phyloP scores from a whole-genome alignment of 1,140 invertebrate species.

The Drosophila nannoptera region DNA sequence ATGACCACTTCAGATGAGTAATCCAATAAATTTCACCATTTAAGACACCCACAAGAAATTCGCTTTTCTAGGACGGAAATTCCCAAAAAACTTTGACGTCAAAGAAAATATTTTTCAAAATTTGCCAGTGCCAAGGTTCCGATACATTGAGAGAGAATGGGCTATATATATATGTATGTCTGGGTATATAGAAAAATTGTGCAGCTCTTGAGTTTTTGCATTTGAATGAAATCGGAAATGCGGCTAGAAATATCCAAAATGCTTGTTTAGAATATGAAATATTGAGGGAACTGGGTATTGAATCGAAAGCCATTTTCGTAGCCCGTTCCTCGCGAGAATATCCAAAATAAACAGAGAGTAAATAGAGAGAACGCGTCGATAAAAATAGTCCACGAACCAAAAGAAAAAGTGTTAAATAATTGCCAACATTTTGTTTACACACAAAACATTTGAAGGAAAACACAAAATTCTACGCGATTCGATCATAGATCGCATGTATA shows the following conservation, averaged over 20 bases:
- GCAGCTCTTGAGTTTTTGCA: conserved; percentile 8
- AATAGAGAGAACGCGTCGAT: conserved; percentile 4
- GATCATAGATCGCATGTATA: conserved; percentile 33
- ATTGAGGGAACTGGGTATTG: conserved; percentile 11
- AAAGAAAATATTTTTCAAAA: conserved; percentile 34
- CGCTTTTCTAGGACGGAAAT: conserved; percentile 57
- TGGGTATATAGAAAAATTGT: conserved; percentile 8
- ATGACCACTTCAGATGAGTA: conserved; percentile 36
- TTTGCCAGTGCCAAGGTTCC: conserved; percentile 43
- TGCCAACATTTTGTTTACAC: conserved; percentile 45
- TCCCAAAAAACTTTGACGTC: conserved; percentile 63
- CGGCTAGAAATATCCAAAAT: conserved; percentile 4
- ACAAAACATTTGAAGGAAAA: conserved; percentile 33
- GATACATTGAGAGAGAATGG: neutral
- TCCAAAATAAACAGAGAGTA: conserved; percentile 37
- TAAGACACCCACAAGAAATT: conserved; percentile 18
- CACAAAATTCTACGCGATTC: conserved; percentile 42
- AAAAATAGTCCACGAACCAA: conserved; percentile 39
- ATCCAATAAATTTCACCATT: conserved; percentile 23
- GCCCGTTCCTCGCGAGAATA: conserved; percentile 3
- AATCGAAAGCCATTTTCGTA: conserved; percentile 22
- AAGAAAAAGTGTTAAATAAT: conserved; percentile 70
- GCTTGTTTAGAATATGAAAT: neutral
- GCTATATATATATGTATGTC: conserved; percentile 1
- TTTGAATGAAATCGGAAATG: conserved; percentile 20